These are phyloP conservation scores for Euwallacea fornicatus DNA, from an alignment of 1,140 invertebrate species.

Conservation along the genomic window DNA sequence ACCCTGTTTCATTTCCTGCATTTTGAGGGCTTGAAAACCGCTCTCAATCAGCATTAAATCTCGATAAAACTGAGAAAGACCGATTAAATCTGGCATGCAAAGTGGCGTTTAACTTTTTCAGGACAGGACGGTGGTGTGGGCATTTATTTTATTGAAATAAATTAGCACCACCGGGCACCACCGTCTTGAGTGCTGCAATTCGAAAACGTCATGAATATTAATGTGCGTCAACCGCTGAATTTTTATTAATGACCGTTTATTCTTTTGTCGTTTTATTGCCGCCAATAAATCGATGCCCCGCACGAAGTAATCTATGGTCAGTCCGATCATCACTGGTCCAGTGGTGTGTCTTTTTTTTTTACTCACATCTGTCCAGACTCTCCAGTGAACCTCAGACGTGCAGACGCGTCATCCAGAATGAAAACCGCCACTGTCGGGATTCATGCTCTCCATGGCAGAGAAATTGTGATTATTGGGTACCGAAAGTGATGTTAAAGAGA, in stretches of 20 bases:
- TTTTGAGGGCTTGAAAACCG: not conserved
- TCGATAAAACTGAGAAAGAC: not conserved
- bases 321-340: not conserved
- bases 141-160: conserved; percentile 23
- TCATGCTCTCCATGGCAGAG: no score
- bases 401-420: not conserved
- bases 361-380: not conserved
- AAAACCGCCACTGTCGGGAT: not conserved
- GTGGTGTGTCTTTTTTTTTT: not conserved
- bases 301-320: conserved; percentile 8
- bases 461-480: no score
- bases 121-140: not conserved
- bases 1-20: no score
- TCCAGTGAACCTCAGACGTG: not conserved
- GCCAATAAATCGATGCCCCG: conserved; percentile 5
- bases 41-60: not conserved
- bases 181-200: conserved; percentile 1
- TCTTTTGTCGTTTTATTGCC: conserved; percentile 1
- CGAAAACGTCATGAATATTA: conserved; percentile 16
- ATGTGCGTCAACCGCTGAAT: not conserved
- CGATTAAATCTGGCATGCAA: conserved; percentile 17
- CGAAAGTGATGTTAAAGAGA: no score
- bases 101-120: conserved; percentile 15
- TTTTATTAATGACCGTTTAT: conserved; percentile 15
- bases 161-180: conserved; percentile 9